phyloP scores from a whole-genome alignment of 2,797 vertebrate species.

The Argyrosomus regius region DNA sequence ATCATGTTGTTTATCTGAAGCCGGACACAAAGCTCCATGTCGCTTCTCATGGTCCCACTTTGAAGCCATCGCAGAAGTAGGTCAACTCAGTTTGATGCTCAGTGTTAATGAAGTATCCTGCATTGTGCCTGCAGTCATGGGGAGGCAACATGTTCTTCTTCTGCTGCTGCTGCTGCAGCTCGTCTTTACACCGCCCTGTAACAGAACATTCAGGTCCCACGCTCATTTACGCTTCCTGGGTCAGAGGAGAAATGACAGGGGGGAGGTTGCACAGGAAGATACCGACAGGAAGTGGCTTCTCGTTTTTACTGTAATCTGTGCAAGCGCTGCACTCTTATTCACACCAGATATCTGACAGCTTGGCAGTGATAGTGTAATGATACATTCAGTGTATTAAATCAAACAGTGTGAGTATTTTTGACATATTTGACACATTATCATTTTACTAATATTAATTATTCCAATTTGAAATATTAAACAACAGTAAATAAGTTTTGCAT shows the following conservation, averaged over 20 bases:
- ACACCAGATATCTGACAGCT: conserved; percentile 13
- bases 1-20: conserved; percentile 30
- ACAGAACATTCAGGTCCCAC: conserved; percentile 38
- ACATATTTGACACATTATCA: background rate
- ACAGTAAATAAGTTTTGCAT: background rate
- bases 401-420: no score
- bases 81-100: conserved; percentile 61
- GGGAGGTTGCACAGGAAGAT: conserved; percentile 68
- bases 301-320: conserved; percentile 74
- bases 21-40: conserved; percentile 35
- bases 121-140: conserved; percentile 37
- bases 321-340: conserved; percentile 41
- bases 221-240: conserved; percentile 60
- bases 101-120: conserved; percentile 55
- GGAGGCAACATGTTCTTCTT: conserved; percentile 19
- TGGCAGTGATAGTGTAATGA: background rate
- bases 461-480: background rate
- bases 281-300: conserved; percentile 79
- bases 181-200: conserved; percentile 38
- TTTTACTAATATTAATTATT: background rate
- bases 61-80: conserved; percentile 64
- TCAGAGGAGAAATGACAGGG: conserved; percentile 57
- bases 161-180: conserved; percentile 11
- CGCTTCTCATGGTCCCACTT: conserved; percentile 33
- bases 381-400: no score